These are phyloP conservation scores for Epizoanthus illoricatus DNA, from an alignment of 92 coral and sea anemone species.

Conservation along the genomic window DNA sequence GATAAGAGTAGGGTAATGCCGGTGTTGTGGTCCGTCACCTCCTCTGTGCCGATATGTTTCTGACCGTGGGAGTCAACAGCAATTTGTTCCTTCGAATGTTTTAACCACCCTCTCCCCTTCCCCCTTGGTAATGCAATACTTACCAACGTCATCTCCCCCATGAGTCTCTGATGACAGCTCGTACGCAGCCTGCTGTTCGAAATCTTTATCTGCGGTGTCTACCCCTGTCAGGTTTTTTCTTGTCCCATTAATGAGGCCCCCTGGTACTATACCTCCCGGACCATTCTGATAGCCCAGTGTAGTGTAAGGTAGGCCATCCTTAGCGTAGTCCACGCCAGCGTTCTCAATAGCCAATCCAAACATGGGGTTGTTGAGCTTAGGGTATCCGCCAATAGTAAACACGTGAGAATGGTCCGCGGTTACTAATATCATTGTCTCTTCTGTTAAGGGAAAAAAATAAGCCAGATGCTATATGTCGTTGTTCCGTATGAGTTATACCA, in stretches of 20 bases:
- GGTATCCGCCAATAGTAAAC: constrained; percentile 80
- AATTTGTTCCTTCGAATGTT: too few relatives aligned
- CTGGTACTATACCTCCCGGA: constrained; percentile 66
- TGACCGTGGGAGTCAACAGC: too few relatives aligned
- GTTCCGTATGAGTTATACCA: neutral
- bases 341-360: constrained; percentile 57
- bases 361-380: constrained; percentile 80
- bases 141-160: constrained; percentile 92
- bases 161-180: constrained; percentile 60
- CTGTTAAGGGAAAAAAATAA: constrained; percentile 52
- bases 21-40: too few relatives aligned
- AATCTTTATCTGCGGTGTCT: constrained; percentile 66
- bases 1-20: too few relatives aligned
- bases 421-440: constrained; percentile 72
- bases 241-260: constrained; percentile 30
- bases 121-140: too few relatives aligned
- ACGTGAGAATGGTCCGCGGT: constrained; percentile 98
- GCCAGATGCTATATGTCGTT: neutral
- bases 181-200: constrained; percentile 74
- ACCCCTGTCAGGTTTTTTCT: constrained; percentile 82
- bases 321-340: constrained; percentile 15
- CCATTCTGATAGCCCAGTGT: constrained; percentile 87
- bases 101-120: too few relatives aligned
- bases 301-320: constrained; percentile 71
- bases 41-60: too few relatives aligned